Evolutionary conservation across 2,888 invertebrate species (phyloP).

Genomic region (Cerastoderma edule): DNA sequence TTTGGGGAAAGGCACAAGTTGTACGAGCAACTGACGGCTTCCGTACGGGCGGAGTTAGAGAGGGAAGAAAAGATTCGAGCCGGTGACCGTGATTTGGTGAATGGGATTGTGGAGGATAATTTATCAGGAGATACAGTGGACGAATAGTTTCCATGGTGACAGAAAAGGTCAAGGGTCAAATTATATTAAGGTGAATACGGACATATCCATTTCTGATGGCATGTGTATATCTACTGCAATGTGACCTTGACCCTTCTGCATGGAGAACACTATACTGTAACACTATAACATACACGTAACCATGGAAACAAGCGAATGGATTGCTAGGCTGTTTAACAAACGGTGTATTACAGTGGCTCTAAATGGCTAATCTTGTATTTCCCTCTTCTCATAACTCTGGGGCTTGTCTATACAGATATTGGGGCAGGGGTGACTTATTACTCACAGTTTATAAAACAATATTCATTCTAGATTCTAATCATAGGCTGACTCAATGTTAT

Average conservation of each 20-base stretch:
- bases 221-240: slow-evolving; percentile 31
- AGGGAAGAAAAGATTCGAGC: slow-evolving; percentile 7
- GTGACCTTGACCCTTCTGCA: slow-evolving; percentile 52
- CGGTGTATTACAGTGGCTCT: slow-evolving; percentile 7
- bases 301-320: slow-evolving; percentile 11
- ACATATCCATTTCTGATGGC: slow-evolving; percentile 22
- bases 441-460: too few species aligned
- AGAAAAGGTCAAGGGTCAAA: slow-evolving; percentile 29
- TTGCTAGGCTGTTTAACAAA: slow-evolving; percentile 23
- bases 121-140: slow-evolving; percentile 7
- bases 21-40: slow-evolving; percentile 70
- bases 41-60: slow-evolving; percentile 7
- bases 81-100: slow-evolving; percentile 11
- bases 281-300: slow-evolving; percentile 16
- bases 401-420: too few species aligned
- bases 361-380: slow-evolving; percentile 1
- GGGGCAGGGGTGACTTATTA: too few species aligned
- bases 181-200: slow-evolving; percentile 21
- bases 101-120: slow-evolving; percentile 4
- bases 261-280: slow-evolving; percentile 28
- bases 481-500: too few species aligned
- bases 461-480: too few species aligned
- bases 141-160: slow-evolving; percentile 16
- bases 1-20: slow-evolving; percentile 79
- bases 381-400: too few species aligned